phyloP scores from a whole-genome alignment of 1,140 invertebrate genomes.

The Zophobas morio region DNA sequence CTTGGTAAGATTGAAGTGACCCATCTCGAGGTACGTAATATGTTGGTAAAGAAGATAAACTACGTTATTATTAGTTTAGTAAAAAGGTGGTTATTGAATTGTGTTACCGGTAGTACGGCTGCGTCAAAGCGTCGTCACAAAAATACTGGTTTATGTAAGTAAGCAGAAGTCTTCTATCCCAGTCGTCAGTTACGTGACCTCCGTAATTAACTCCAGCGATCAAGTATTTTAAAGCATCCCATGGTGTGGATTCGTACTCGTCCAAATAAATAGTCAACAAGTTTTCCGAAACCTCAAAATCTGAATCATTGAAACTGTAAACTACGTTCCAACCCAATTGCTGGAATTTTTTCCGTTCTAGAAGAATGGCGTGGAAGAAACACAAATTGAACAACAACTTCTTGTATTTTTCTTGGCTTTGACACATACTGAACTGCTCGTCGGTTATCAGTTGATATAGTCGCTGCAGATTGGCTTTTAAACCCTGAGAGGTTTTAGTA shows the following conservation, averaged over 20 bases:
- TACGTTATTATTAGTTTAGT: constrained; percentile 56
- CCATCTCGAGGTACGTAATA: constrained; percentile 89
- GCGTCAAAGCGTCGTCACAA: constrained; percentile 77
- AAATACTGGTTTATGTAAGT: constrained; percentile 89
- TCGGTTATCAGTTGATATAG: constrained; percentile 88
- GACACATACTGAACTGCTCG: constrained; percentile 83
- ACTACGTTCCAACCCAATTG: constrained; percentile 92
- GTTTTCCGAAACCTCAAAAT: constrained; percentile 91
- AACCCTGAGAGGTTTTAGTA: constrained; percentile 72
- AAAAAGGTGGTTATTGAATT: constrained; percentile 18
- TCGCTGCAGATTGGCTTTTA: constrained; percentile 92
- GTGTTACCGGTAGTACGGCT: constrained; percentile 77
- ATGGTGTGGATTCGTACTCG: constrained; percentile 88
- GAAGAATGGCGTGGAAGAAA: constrained; percentile 91
- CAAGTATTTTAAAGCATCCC: constrained; percentile 91
- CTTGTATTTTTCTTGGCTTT: constrained; percentile 86
- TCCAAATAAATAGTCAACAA: constrained; percentile 86
- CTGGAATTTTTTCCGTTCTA: constrained; percentile 91
- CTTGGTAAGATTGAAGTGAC: constrained; percentile 82
- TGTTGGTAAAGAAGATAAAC: constrained; percentile 76
- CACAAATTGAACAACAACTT: constrained; percentile 88
- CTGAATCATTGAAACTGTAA: constrained; percentile 91
- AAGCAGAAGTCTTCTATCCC: constrained; percentile 86
- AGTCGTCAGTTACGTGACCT: constrained; percentile 95
- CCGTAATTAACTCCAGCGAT: constrained; percentile 96